Base-by-base conservation (phyloP, 1,140 invertebrate genomes). In the Eurosta solidaginis region DNA sequence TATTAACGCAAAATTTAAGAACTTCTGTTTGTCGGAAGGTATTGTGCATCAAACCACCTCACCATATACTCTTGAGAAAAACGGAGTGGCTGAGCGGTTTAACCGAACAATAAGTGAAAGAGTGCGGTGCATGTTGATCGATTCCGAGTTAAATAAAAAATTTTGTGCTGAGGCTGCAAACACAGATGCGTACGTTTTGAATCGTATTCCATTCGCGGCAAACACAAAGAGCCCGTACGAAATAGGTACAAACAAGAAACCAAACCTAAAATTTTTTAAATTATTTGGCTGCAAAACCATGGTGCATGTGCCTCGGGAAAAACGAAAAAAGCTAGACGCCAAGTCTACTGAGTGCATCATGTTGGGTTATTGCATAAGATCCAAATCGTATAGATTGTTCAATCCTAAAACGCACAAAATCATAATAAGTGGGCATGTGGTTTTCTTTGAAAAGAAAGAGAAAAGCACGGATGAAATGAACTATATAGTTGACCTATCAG, bases 81-180 rank as follows among this genome's bases (percentile, higher is more conserved):
- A 68, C 50, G 78, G 74, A 3, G 74, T 76, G 25, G 42, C 76
- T 14, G 74, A 77, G 40, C n/a, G 59, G 0, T 17, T 74, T 29
- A 77, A 77, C 50, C 22, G 78, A 36, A 76, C 78, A 1, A 27
- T 78, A 6, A 59, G 75, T 5, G 78, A 75, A n/a, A 29, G 40
- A 50, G 82, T 78, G 14, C 54, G 76, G 1, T 77, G 76, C 80
- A 36, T 78, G 82, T 25, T 85, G 36, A 45, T 83, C 6, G 80
- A 83, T 12, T 81, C 84, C 25, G 78, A 86, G 54, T 76, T 90
- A 22, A 81, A 83, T 14, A 82, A 84, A 49, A 68, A 78, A 20
- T 84, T 88, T 76, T 91, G 89, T 89, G 88, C 86, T 7, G 89
- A 91, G 83, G 88, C 89, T 6, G 80, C 88, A 0, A 82, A 83